Base-by-base conservation (phyloP, 2,113 vertebrate species). In the Mus spicilegus region DNA sequence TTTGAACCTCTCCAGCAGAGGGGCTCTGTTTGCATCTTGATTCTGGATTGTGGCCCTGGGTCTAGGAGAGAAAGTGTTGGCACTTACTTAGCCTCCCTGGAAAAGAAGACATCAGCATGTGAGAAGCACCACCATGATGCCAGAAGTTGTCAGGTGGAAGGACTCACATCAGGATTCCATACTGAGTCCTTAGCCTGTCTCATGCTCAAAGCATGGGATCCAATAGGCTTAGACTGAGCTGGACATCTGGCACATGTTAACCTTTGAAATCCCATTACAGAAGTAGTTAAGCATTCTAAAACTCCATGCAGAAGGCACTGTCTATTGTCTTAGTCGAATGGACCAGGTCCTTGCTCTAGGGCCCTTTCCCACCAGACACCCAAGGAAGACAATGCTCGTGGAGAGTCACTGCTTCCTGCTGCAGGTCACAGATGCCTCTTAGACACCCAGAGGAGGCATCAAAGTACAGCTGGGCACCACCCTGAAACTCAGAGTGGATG, bases 1-100 rank as follows among this genome's bases (percentile, higher is more conserved):
- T 42, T 11, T 9, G 51, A 36, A 7, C 39, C 22, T 70, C 42
- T 1, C 7, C 19, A 17, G 36, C 30, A 12, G 2, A 1, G 0
- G 4, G n/a, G 19, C 12, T 39, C 49, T 54, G 81, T n/a, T 7
- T 5, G 36, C 7, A 54, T 9, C 73, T 70, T 63, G 58, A 11
- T 89, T 93, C 77, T 69, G n/a, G 72, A 30, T 49, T 82, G 69
- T 46, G 67, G 82, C 36, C 9, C 13, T 26, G 75, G 54, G 10
- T 14, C 39, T 13, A 39, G 5, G 42, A 77, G 33, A 30, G 2
- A 51, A 54, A 24, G 49, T 30, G n/a, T 12, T n/a, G 75, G 10
- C 1, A 28, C 54, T 51, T 36, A 20, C 11, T 8, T 30, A 10
- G 84, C 17, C 20, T 49, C 33, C 7, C 0, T 7, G 61, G 16